Conservation (phyloP, 2,797 vertebrate species). For the Pagetopsis macropterus region DNA sequence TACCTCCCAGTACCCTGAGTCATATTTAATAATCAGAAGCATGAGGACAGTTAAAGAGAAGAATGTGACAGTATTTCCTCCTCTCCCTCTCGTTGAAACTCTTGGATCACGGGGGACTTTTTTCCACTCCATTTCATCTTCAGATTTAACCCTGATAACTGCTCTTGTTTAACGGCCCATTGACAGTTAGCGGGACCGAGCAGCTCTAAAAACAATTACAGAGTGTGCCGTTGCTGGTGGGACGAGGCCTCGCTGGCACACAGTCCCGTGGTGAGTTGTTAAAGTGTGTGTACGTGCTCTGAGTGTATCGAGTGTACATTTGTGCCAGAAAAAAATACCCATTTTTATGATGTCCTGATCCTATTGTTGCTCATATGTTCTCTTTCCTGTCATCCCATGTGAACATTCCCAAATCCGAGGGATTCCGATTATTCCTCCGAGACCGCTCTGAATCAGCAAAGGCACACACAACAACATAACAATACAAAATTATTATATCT, state of each 20-base stretch:
- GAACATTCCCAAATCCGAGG: slow-evolving; percentile 8
- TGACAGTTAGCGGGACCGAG: slow-evolving; percentile 47
- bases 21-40: slow-evolving; percentile 29
- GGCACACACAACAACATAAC: slow-evolving; percentile 28
- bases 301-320: not conserved
- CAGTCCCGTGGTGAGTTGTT: not conserved
- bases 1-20: slow-evolving; percentile 16
- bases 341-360: not conserved
- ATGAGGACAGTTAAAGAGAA: slow-evolving; percentile 23
- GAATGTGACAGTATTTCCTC: slow-evolving; percentile 7
- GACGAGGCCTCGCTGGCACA: slow-evolving; percentile 42
- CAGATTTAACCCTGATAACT: slow-evolving; percentile 59
- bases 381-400: slow-evolving; percentile 34
- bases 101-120: slow-evolving; percentile 28
- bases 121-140: slow-evolving; percentile 54
- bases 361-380: slow-evolving; percentile 36
- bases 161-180: slow-evolving; percentile 54
- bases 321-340: slow-evolving; percentile 2
- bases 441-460: slow-evolving; percentile 10
- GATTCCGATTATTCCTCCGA: slow-evolving; percentile 2
- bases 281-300: slow-evolving; percentile 8
- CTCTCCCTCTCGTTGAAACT: slow-evolving; percentile 1
- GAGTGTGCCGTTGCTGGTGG: slow-evolving; percentile 13
- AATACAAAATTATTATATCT: slow-evolving; percentile 9
- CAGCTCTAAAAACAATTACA: slow-evolving; percentile 43